Evolutionary conservation across 2,888 invertebrate genomes (phyloP), one percentile per base, ranked within the genome.

Genomic region (Drosophila borborema): DNA sequence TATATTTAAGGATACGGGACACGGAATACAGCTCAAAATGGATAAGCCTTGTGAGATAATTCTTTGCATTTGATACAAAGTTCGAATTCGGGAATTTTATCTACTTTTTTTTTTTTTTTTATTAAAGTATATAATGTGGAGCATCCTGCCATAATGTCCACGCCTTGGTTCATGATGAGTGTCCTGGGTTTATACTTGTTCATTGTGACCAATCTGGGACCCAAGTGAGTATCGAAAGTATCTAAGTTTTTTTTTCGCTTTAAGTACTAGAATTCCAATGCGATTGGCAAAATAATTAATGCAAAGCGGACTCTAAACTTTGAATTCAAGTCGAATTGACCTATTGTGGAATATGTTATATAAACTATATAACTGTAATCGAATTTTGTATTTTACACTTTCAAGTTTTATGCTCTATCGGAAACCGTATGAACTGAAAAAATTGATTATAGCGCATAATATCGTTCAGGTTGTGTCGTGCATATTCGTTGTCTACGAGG

Each of bases 401-500:
- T 10, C 23, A 64, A 92, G 92, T n/a, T 85, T 82, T 81, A 98
- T 98, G 98, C 94, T 94, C 86, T 92, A 95, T 81, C 94, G 96
- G 61, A 94, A 94, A 74, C 94, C 98, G 0, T 96, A 95, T 89
- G 92, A 95, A 14, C 92, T 98, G 38, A 95, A 95, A 77, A 94
- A 92, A 3, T 90, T 96, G 40, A 95, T 98, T 77, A 94, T 95
- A 69, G 93, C 94, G 82, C 98, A 98, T 93, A 98, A 98, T 91
- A 92, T 96, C n/a, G 91, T 95, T 56, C 98, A 98, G 95, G 96
- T 98, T 12, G 10, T 88, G 7, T 69, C 83, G 9, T 93, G 93
- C 65, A 18, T 90, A 4, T 92, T 89, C 64, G 73, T 90, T 63
- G 64, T 89, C 18, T 55, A 67, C 34, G 75, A 79, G 81, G 92